These are phyloP conservation scores for Deilephila elpenor DNA, from an alignment of 2,888 invertebrate genomes.

Conservation along the genomic window DNA sequence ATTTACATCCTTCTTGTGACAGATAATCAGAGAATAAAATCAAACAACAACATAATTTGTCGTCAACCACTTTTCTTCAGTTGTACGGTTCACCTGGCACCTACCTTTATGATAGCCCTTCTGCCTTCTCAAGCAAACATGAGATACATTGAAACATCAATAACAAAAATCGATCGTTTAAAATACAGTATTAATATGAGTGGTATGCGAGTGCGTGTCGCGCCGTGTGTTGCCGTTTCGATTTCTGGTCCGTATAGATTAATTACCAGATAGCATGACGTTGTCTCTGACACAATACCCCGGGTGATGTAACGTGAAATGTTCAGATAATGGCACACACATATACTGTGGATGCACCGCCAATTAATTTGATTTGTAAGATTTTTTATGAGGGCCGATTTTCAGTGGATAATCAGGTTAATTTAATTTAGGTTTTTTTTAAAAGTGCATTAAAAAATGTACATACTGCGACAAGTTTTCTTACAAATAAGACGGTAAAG, in stretches of 20 bases:
- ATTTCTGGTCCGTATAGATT: conserved; percentile 64
- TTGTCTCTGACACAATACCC: conserved; percentile 64
- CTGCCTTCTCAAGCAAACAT: neutral
- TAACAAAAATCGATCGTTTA: neutral
- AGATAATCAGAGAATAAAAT: too few species aligned
- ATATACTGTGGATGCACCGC: neutral
- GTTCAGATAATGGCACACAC: conserved; percentile 26
- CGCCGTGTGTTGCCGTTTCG: conserved; percentile 41
- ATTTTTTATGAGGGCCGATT: too few species aligned
- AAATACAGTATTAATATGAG: neutral
- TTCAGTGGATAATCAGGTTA: too few species aligned
- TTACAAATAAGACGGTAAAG: too few species aligned
- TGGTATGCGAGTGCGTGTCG: conserved; percentile 40
- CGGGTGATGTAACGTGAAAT: conserved; percentile 31
- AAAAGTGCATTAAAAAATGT: too few species aligned
- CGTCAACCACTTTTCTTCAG: too few species aligned
- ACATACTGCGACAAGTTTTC: too few species aligned
- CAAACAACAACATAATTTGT: too few species aligned
- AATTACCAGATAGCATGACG: conserved; percentile 70
- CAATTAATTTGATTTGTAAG: neutral
- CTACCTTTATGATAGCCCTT: neutral
- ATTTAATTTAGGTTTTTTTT: too few species aligned
- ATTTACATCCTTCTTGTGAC: too few species aligned
- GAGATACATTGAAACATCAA: neutral
- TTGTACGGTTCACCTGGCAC: too few species aligned